Conservation (phyloP, 2,797 vertebrate genomes). For the Poecilia velifera region DNA sequence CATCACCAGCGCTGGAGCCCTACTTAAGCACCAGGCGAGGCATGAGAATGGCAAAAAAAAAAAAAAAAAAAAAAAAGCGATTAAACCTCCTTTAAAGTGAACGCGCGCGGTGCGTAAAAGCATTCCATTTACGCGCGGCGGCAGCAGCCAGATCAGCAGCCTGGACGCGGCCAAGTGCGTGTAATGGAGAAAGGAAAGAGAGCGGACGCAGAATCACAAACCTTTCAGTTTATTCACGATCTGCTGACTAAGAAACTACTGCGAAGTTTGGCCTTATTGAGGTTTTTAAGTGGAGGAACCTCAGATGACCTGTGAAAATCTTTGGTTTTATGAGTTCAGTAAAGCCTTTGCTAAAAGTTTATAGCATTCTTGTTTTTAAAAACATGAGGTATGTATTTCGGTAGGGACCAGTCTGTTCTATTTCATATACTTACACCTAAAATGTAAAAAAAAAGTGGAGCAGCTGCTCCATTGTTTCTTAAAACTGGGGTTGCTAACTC, state of each 20-base stretch:
- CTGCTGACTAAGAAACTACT: slow-evolving; percentile 41
- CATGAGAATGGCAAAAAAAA: slow-evolving; percentile 71
- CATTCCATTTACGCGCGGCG: slow-evolving; percentile 72
- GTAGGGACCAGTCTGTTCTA: too few species aligned
- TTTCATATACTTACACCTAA: background rate
- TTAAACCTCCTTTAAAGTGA: slow-evolving; percentile 51
- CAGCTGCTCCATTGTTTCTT: background rate
- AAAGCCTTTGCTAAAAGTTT: background rate
- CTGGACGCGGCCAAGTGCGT: slow-evolving; percentile 12
- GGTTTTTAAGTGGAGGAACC: slow-evolving; percentile 10
- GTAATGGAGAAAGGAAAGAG: slow-evolving; percentile 8
- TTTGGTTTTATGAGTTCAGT: background rate
- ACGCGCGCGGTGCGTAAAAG: slow-evolving; percentile 73
- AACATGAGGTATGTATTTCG: background rate
- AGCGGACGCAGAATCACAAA: slow-evolving; percentile 17
- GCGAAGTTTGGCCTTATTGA: slow-evolving; percentile 14
- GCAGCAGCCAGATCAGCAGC: slow-evolving; percentile 54
- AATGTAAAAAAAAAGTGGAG: background rate
- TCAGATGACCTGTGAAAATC: background rate
- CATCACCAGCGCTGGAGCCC: slow-evolving; percentile 41
- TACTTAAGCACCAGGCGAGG: slow-evolving; percentile 48
- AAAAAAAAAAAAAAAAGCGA: slow-evolving; percentile 67
- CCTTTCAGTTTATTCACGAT: slow-evolving; percentile 15
- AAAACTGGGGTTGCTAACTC: background rate
- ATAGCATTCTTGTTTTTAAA: background rate